phyloP scores from a whole-genome alignment of 2,888 invertebrate genomes.

The Norana najaformis region DNA sequence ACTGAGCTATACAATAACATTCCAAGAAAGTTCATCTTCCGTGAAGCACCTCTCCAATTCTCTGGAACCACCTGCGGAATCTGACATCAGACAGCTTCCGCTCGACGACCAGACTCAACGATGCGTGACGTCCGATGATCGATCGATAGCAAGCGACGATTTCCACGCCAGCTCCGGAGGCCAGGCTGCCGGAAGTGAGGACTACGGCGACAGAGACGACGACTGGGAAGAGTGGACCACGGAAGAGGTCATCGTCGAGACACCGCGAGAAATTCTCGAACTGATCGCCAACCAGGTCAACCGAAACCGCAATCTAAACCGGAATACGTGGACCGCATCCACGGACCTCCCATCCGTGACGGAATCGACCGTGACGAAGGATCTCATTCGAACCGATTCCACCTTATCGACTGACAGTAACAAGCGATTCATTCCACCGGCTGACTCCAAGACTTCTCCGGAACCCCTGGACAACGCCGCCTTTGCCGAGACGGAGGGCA shows the following conservation, averaged over 20 bases:
- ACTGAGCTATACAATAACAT: not conserved
- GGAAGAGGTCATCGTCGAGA: slow-evolving; percentile 37
- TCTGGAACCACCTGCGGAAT: not conserved
- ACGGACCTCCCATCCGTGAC: not conserved
- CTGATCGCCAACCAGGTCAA: slow-evolving; percentile 23
- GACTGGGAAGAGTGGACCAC: slow-evolving; percentile 28
- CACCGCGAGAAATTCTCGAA: slow-evolving; percentile 34
- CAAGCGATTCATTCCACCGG: not conserved
- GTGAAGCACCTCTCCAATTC: not conserved
- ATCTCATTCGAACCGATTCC: not conserved
- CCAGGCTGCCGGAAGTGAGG: not conserved
- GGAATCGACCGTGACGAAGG: not conserved
- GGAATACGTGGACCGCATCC: not conserved
- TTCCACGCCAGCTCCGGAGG: not conserved
- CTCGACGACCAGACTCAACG: not conserved
- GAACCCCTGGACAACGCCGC: not conserved
- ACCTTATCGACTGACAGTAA: not conserved
- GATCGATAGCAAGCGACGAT: not conserved
- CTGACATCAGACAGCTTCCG: slow-evolving; percentile 16
- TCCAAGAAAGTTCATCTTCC: not conserved
- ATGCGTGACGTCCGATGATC: not conserved
- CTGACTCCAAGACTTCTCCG: not conserved
- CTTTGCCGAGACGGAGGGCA: not conserved
- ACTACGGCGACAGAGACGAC: not conserved
- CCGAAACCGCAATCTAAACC: slow-evolving; percentile 4